Evolutionary conservation across 1,140 invertebrate species (phyloP), one percentile per base, ranked within the genome.

Genomic region (Lutraria rhynchaena): DNA sequence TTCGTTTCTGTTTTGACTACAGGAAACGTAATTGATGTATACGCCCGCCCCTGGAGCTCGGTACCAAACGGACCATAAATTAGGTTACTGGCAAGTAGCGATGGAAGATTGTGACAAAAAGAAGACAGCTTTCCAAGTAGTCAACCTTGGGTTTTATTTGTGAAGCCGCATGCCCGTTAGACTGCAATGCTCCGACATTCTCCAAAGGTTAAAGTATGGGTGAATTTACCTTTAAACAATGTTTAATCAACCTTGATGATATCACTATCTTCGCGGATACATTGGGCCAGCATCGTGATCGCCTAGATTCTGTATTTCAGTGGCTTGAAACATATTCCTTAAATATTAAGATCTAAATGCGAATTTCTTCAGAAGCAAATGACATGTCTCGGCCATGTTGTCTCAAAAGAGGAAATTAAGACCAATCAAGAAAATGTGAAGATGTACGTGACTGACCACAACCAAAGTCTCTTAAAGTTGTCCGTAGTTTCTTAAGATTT

Each of bases 191-290:
- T 24, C 27, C 27, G 7, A 44, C 74, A 35, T 63, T 60, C 1
- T 76, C 65, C 35, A 35, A 76, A 31, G 19, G 74, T 29, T 44
- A 19, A 24, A 57, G 73, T 53, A 63, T 76, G 73, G 57, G 58
- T 11, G 53, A 61, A 4, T 31, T 58, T 2, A 61, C 58, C 27
- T 49, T 61, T 24, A 58, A 44, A 19, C 55, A 75, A 1, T 75
- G 71, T 49, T 24, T 75, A n/a, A 75, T 75, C 29, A 60, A 60
- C 24, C 57, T 75, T 4, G 71, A 61, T 29, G 71, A 75, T 27
- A 29, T 75, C 33, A 60, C 41, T 24, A 75, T 75, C 4, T 75
- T 41, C 37, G 55, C 70, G 3, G 1, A 19, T 15, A 61, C 22
- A 2, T 60, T 75, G 44, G 29, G 46, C 5, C 1, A 58, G 22